Evolutionary conservation across 2,113 vertebrate species (phyloP).

Genomic region (Sialia sialis): DNA sequence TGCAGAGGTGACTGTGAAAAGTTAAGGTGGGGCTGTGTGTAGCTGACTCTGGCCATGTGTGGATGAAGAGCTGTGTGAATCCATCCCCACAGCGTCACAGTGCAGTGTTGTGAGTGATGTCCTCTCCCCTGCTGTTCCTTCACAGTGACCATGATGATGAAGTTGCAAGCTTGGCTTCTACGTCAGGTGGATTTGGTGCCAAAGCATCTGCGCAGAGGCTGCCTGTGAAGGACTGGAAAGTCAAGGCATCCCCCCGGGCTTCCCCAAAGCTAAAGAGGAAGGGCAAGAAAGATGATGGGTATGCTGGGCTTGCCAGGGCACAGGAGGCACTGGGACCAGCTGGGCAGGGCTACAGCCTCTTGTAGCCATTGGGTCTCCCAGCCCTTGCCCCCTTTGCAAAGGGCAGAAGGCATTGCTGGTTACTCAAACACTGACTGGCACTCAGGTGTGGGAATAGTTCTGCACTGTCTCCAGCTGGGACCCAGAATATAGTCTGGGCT

Average conservation of each 20-base stretch:
- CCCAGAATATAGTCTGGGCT: not conserved
- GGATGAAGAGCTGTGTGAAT: not conserved
- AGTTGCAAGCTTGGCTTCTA: slow-evolving; percentile 86
- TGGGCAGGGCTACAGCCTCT: not conserved
- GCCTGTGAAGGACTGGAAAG: slow-evolving; percentile 94
- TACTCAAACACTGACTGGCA: not conserved
- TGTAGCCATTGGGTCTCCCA: not conserved
- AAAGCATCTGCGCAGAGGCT: slow-evolving; percentile 84
- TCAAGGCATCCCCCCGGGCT: slow-evolving; percentile 83
- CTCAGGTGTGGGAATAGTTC: not conserved
- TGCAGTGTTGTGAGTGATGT: not conserved
- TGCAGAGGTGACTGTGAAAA: not conserved
- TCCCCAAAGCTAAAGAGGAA: slow-evolving; percentile 92
- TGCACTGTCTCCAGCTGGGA: not conserved
- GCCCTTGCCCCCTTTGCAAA: rapidly evolving
- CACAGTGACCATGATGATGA: slow-evolving; percentile 94
- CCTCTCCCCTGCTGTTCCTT: not conserved
- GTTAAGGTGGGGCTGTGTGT: not conserved
- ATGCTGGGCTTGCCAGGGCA: not conserved
- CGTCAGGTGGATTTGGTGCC: slow-evolving; percentile 82
- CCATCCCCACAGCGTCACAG: not conserved
- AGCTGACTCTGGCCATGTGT: not conserved
- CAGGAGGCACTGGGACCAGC: not conserved
- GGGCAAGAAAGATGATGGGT: slow-evolving; percentile 90
- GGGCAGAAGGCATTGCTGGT: not conserved